Evolutionary conservation across 2,888 invertebrate genomes (phyloP).

Genomic region (Andrena chrysosceles): DNA sequence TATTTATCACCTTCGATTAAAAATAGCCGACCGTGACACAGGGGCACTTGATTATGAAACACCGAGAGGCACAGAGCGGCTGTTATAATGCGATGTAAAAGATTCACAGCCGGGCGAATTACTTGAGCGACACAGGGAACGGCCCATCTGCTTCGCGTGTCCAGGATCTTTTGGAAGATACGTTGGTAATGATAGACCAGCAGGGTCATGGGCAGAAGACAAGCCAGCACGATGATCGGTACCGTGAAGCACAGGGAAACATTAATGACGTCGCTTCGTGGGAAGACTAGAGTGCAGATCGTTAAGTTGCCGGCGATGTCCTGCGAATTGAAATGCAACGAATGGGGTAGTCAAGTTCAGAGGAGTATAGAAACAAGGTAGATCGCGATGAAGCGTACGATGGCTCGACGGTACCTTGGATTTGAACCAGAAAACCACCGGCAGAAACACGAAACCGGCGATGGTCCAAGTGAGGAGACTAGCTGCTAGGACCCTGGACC

Average conservation of each 20-base stretch:
- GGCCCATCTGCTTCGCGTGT: constrained; percentile 86
- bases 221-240: constrained; percentile 85
- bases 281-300: constrained; percentile 87
- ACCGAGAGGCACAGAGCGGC: background rate
- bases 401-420: constrained; percentile 69
- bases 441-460: constrained; percentile 85
- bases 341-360: no score
- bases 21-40: constrained; percentile 19
- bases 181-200: constrained; percentile 86
- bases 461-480: constrained; percentile 86
- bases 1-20: background rate
- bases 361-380: background rate
- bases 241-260: constrained; percentile 86
- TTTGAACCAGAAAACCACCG: constrained; percentile 86
- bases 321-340: constrained; percentile 58
- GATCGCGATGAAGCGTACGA: no score
- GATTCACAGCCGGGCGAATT: constrained; percentile 13
- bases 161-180: constrained; percentile 86
- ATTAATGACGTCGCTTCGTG: constrained; percentile 84
- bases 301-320: constrained; percentile 70
- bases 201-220: constrained; percentile 86
- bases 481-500: constrained; percentile 82
- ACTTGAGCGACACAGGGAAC: constrained; percentile 85
- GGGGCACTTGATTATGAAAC: background rate
- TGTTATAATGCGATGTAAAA: background rate